These are phyloP conservation scores for Siniperca chuatsi DNA, from an alignment of 2,113 vertebrate species.

Conservation along the genomic window DNA sequence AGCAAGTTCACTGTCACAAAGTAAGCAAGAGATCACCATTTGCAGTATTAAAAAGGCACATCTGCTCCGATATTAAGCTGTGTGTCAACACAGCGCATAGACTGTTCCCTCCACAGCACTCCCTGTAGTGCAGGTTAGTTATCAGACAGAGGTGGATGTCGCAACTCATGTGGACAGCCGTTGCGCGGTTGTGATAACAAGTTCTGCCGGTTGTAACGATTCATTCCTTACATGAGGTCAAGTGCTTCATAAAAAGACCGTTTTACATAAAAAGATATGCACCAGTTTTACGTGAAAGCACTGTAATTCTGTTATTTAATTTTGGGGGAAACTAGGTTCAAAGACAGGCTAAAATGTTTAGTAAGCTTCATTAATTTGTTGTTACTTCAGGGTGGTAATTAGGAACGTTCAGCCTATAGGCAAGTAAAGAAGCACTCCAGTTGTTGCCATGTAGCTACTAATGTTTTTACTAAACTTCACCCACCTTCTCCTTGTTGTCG, in stretches of 20 bases:
- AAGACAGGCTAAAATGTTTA: neutral
- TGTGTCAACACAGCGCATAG: neutral
- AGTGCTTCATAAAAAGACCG: conserved; percentile 14
- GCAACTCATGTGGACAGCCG: conserved; percentile 62
- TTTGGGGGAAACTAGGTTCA: neutral
- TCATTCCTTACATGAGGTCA: conserved; percentile 34
- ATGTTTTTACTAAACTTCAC: conserved; percentile 56
- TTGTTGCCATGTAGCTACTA: neutral
- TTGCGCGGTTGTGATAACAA: conserved; percentile 62
- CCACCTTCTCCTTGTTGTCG: conserved; percentile 88
- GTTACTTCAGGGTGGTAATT: neutral
- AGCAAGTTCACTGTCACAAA: neutral
- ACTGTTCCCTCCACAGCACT: conserved; percentile 41
- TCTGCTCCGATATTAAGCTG: neutral
- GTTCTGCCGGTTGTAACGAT: conserved; percentile 76
- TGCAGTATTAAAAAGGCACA: neutral
- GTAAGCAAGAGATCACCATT: neutral
- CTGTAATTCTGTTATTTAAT: neutral
- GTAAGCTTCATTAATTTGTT: neutral
- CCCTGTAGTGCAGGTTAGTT: conserved; percentile 62
- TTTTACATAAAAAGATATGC: neutral
- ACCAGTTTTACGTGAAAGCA: neutral
- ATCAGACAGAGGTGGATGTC: conserved; percentile 62
- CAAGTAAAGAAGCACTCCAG: neutral
- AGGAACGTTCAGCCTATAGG: no score